These are phyloP conservation scores for Pangasius mekongensis DNA, from an alignment of 2,797 vertebrate species.

Conservation along the genomic window DNA sequence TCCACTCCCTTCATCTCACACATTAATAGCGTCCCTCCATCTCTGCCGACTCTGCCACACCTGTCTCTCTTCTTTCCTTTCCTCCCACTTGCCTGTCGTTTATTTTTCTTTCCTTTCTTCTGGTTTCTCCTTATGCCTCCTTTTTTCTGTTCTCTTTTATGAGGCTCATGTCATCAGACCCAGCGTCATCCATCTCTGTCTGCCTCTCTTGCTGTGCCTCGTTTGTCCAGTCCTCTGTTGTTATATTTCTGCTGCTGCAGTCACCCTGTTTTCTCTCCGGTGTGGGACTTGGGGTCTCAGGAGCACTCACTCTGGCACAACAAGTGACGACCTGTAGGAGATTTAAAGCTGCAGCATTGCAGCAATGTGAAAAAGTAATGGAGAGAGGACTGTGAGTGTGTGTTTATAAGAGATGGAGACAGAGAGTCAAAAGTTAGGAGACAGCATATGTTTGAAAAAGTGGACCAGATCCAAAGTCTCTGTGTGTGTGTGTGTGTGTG, in stretches of 20 bases:
- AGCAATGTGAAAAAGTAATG: slow-evolving; percentile 36
- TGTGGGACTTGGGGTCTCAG: slow-evolving; percentile 27
- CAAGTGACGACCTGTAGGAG: slow-evolving; percentile 42
- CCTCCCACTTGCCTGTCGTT: slow-evolving; percentile 52
- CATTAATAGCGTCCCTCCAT: slow-evolving; percentile 69
- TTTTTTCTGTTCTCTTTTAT: slow-evolving; percentile 32
- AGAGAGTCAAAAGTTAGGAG: not conserved
- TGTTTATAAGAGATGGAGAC: not conserved
- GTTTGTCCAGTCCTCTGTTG: not conserved
- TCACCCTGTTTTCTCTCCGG: slow-evolving; percentile 14
- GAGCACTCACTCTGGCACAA: slow-evolving; percentile 29
- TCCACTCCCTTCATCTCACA: slow-evolving; percentile 69
- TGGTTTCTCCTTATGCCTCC: not conserved
- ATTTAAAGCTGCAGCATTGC: slow-evolving; percentile 37
- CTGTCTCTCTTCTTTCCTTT: slow-evolving; percentile 52
- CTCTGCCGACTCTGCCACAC: slow-evolving; percentile 58
- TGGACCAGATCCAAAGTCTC: not conserved
- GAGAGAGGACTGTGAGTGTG: not conserved
- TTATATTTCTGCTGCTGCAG: slow-evolving; percentile 18
- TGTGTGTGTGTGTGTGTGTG: too few species aligned
- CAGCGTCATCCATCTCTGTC: slow-evolving; percentile 47
- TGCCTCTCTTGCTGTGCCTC: slow-evolving; percentile 21
- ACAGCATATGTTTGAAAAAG: not conserved
- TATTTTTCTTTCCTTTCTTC: slow-evolving; percentile 11
- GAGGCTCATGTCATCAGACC: slow-evolving; percentile 43